These are phyloP conservation scores for Eumaeus atala DNA, from an alignment of 1,140 invertebrate genomes.

Conservation along the genomic window DNA sequence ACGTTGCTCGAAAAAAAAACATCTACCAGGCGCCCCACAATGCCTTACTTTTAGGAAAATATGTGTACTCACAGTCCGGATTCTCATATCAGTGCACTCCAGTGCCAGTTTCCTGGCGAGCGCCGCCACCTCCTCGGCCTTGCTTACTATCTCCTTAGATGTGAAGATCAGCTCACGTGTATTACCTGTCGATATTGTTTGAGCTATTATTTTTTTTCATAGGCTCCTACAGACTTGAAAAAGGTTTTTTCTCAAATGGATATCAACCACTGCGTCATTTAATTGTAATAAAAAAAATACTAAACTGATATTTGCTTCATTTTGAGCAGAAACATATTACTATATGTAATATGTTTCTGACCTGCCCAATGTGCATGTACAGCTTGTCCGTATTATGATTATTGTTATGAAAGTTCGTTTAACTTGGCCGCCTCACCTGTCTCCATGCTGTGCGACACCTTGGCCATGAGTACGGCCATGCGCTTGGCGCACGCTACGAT, in stretches of 20 bases:
- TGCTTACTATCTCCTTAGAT: constrained; percentile 96
- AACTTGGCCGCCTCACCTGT: constrained; percentile 28
- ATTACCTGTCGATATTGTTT: constrained; percentile 78
- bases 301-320: too few relatives aligned
- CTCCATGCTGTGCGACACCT: constrained; percentile 84
- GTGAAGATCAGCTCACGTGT: constrained; percentile 97
- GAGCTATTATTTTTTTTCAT: too few relatives aligned
- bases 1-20: too few relatives aligned
- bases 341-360: too few relatives aligned
- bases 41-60: background rate
- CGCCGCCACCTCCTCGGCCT: constrained; percentile 95
- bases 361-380: too few relatives aligned
- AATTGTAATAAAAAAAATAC: too few relatives aligned
- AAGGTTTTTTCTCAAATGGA: too few relatives aligned
- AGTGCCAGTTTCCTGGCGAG: constrained; percentile 96
- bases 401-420: too few relatives aligned
- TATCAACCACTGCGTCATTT: too few relatives aligned
- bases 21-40: too few relatives aligned
- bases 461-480: constrained; percentile 98
- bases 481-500: constrained; percentile 98
- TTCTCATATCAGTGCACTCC: constrained; percentile 98
- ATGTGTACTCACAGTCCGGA: constrained; percentile 86
- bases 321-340: too few relatives aligned
- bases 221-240: too few relatives aligned
- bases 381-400: background rate